Percentiles rank a stretch among this genome's conserved stretches.
These are phyloP conservation scores for Spinibarbus caldwelli DNA, from an alignment of 2,797 vertebrate species.

Conservation along the genomic window DNA sequence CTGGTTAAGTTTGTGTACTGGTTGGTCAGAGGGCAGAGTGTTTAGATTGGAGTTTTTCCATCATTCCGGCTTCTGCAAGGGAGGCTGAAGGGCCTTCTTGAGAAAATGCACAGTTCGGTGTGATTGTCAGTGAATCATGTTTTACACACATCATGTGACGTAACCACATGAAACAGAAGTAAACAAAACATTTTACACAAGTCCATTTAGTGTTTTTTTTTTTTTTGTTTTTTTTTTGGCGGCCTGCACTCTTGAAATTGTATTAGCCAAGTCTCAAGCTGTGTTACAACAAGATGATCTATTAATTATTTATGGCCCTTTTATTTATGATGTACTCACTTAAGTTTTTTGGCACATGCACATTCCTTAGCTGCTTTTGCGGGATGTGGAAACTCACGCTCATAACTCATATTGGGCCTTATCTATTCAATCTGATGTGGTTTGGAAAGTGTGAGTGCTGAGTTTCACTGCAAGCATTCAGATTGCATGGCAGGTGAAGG, in stretches of 20 bases:
- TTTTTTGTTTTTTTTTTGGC: neutral
- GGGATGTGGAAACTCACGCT: constrained; percentile 43
- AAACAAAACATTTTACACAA: neutral
- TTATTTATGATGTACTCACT: constrained; percentile 38
- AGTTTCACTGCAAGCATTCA: neutral
- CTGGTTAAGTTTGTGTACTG: constrained; percentile 38
- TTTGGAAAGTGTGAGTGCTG: constrained; percentile 31
- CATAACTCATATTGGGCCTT: constrained; percentile 32
- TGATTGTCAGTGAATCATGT: constrained; percentile 8
- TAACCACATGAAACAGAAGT: neutral
- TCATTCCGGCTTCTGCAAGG: constrained; percentile 63
- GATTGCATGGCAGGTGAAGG: constrained; percentile 37
- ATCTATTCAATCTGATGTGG: constrained; percentile 8
- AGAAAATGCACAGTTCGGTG: constrained; percentile 20
- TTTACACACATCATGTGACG: neutral
- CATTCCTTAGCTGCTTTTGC: constrained; percentile 33
- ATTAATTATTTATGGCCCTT: constrained; percentile 27
- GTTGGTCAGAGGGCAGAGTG: constrained; percentile 45
- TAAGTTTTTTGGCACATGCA: constrained; percentile 33
- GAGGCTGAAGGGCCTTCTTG: constrained; percentile 48
- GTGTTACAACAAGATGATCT: constrained; percentile 36
- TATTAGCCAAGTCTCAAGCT: constrained; percentile 9
- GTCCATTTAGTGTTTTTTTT: neutral
- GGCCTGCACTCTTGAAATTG: neutral
- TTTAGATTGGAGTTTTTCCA: constrained; percentile 65